Base-by-base conservation (phyloP, 2,113 vertebrate genomes). In the Aegithalos caudatus region DNA sequence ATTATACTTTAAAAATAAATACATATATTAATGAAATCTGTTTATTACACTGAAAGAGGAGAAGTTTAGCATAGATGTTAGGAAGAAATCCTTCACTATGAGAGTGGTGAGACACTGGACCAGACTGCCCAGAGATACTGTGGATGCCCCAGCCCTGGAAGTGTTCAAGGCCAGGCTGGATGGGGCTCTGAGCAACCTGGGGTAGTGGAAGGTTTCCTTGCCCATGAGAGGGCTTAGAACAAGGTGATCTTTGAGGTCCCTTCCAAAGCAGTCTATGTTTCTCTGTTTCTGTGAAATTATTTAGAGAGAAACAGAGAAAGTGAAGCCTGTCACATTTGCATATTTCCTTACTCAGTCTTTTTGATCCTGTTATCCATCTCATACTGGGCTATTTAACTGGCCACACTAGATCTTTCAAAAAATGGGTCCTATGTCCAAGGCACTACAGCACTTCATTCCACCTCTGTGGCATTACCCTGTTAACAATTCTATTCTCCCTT, bases 341-440 rank as follows among this genome's bases (percentile, higher is more conserved):
- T 47, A 24, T 92, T 74, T 92, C 58, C 24, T 72, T 60, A 54
- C 23, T 90, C 40, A 23, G 2, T 51, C 33, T 81, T 91, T 84
- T 62, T 64, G 25, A 67, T 81, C 11, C 8, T 38, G 9, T 72
- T n/a, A 12, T 53, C 12, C 5, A 5, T 80, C n/a, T 83, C 17
- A 12, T 66, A 27, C n/a, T 58, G 33, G 14, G 16, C 37, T 65
- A 37, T 28, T 70, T 86, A 37, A 73, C 3, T 65, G 7, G 3
- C 12, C 9, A 22, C 10, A 3, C 7, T 29, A 82, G 16, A 22
- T 61, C 25, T 57, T 86, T 57, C 12, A 5, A 50, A 42, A 77
- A 62, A 14, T 12, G 14, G 21, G 0, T 62, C 33, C 9, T 12
- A 3, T 1, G 0, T 73, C 33, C 35, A 73, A 35, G 29, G 7